Evolutionary conservation across 2,888 invertebrate species (phyloP), one percentile per base, ranked within the genome.

Genomic region (Lasioglossum lativentre): DNA sequence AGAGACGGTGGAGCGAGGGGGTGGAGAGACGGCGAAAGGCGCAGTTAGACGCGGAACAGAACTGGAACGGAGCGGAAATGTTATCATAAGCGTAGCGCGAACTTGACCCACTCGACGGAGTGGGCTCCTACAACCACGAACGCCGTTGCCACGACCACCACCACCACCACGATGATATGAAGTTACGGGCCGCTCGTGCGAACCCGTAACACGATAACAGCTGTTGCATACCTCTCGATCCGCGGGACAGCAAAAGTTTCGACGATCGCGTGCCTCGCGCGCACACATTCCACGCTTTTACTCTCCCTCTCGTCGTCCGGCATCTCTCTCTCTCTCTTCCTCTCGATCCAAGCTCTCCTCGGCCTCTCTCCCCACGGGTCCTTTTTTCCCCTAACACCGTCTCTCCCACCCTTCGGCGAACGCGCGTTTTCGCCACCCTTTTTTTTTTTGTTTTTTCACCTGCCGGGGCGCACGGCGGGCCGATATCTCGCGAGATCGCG

Each of bases 121-220:
- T 86, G 89, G 89, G 85, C 85, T 86, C 83, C 85, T 79, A 82
- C 82, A 85, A 66, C 66, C 66, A 66, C 66, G 30, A 34, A 30
- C 66, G 19, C 66, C 66, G 34, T 52, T 52, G 52, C 66, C 30
- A 66, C 66, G 38, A 34, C 68, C 38, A 68, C 68, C 38, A 34
- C 68, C 38, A 63, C 63, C 30, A 82, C 82, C 87, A 87, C 91
- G 91, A 88, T 93, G 94, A 94, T 94, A 94, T 91, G 91, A 93
- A 94, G 93, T 94, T 94, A 94, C 93, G 93, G 93, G 93, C 93
- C 89, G 92, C 93, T 93, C 94, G 93, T 94, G 94, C 93, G 93
- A 94, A 93, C 86, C 91, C 93, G 93, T 93, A 94, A 94, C 92
- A 91, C 93, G 94, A 94, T 94, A 94, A 94, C 94, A 93, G 94